Evolutionary conservation across 2,797 vertebrate species (phyloP).

Genomic region (Acridotheres tristis): DNA sequence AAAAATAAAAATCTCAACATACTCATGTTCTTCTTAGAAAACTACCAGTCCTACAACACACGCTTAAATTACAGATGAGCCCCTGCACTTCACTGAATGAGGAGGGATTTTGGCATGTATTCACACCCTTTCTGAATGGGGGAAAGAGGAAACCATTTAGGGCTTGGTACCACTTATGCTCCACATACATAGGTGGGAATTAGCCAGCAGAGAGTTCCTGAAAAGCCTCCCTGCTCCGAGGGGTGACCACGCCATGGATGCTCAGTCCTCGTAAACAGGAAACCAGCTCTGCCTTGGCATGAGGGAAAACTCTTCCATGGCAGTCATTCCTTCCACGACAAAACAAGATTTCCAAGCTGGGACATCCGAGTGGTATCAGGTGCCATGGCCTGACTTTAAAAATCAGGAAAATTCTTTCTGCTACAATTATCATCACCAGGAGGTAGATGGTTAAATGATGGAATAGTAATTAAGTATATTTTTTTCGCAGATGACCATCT

Average conservation of each 20-base stretch:
- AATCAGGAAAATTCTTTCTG: not conserved
- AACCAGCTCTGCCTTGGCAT: not conserved
- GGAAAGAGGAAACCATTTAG: not conserved
- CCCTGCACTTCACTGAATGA: not conserved
- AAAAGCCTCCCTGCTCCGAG: not conserved
- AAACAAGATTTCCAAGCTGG: not conserved
- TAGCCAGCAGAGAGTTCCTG: not conserved
- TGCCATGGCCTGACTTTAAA: not conserved
- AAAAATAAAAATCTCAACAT: not conserved
- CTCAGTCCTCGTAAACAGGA: not conserved
- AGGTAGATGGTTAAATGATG: not conserved
- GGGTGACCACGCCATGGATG: accelerated
- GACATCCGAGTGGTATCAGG: not conserved
- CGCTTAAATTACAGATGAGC: not conserved
- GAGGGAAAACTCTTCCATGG: not conserved
- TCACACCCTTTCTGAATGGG: not conserved
- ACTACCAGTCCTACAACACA: not conserved
- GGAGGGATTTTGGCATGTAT: not conserved
- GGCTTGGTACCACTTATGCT: not conserved
- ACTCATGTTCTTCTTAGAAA: not conserved
- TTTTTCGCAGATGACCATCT: not conserved
- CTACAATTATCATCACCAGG: not conserved
- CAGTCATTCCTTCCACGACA: not conserved
- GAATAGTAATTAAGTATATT: not conserved
- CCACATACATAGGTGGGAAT: not conserved